phyloP scores from a whole-genome alignment of 2,888 invertebrate genomes.

The Nowickia ferox region DNA sequence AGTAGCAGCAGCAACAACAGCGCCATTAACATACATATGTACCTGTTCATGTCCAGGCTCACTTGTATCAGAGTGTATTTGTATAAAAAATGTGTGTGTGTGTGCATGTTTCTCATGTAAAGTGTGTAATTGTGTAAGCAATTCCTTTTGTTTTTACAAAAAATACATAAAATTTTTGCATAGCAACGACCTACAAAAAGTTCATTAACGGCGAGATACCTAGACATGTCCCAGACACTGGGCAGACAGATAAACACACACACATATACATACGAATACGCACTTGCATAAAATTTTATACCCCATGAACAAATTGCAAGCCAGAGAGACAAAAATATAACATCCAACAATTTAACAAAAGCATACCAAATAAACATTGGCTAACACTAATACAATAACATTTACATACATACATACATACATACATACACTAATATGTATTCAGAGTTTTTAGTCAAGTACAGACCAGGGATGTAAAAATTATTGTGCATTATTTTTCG shows the following conservation, averaged over 20 bases:
- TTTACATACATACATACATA: neutral
- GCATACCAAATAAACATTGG: conserved; percentile 23
- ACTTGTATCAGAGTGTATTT: neutral
- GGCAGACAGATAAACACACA: conserved; percentile 78
- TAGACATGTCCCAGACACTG: conserved; percentile 83
- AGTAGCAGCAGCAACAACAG: conserved; percentile 66
- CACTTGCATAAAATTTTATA: conserved; percentile 34
- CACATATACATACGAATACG: conserved; percentile 76
- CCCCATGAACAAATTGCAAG: neutral
- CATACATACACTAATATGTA: neutral
- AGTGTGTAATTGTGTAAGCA: conserved; percentile 67
- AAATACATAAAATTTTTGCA: conserved; percentile 72
- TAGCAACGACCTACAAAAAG: conserved; percentile 83
- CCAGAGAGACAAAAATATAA: conserved; percentile 21
- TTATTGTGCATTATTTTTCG: too few relatives aligned
- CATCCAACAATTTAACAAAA: conserved; percentile 28
- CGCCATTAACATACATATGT: conserved; percentile 59
- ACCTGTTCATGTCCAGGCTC: neutral
- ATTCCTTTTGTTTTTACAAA: conserved; percentile 54
- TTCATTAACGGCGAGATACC: conserved; percentile 82
- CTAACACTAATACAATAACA: neutral
- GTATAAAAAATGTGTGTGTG: conserved; percentile 53
- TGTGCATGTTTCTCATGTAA: conserved; percentile 19
- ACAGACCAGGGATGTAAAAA: conserved; percentile 2
- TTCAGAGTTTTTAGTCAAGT: neutral